Conservation (phyloP, 2,113 vertebrate genomes). For the Tupaia chinensis region DNA sequence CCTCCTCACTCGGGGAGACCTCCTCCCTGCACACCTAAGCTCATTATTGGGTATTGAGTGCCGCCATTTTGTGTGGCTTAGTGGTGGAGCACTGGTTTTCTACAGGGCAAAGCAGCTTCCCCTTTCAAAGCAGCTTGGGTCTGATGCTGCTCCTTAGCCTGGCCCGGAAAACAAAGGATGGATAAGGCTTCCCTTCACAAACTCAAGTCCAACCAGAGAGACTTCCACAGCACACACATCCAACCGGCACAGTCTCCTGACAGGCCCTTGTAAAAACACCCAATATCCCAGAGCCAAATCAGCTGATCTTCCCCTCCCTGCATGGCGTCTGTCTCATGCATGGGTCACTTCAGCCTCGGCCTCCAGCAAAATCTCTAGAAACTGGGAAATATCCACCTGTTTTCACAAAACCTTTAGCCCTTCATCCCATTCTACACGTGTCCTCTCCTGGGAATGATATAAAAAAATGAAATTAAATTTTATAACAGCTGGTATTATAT, state of each 20-base stretch:
- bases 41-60: fast-evolving
- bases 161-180: background rate
- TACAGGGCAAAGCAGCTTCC: background rate
- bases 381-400: conserved; percentile 46
- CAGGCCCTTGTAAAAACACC: background rate
- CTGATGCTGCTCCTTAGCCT: background rate
- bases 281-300: background rate
- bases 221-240: background rate
- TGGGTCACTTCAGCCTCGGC: background rate
- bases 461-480: conserved; percentile 62
- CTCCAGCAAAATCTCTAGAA: conserved; percentile 1
- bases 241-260: background rate
- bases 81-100: background rate
- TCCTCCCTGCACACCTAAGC: background rate
- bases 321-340: background rate
- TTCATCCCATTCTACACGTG: background rate
- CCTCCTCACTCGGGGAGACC: background rate
- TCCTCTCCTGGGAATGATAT: conserved; percentile 30
- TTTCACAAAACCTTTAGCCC: conserved; percentile 25
- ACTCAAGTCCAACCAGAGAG: background rate
- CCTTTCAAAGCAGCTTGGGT: background rate
- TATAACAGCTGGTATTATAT: background rate
- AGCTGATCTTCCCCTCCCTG: fast-evolving
- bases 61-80: background rate
- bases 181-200: background rate